Conservation (phyloP, 2,113 vertebrate genomes). For the Hippopotamus amphibius region DNA sequence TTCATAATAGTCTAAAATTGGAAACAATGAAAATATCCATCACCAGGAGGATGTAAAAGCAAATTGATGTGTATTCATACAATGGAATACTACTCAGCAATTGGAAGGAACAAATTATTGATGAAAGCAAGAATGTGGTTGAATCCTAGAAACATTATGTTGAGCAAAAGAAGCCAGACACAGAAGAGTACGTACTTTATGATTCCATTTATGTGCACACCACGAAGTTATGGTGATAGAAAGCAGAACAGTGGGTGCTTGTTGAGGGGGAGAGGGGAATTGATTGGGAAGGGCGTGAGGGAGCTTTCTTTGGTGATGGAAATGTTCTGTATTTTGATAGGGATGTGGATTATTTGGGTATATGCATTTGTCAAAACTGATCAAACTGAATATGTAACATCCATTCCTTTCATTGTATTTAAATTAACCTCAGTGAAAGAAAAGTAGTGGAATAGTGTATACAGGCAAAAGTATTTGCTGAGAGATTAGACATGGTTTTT, state of each 20-base stretch:
- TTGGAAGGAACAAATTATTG: neutral
- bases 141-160: neutral
- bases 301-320: neutral
- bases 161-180: neutral
- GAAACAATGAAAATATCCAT: neutral
- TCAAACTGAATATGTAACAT: neutral
- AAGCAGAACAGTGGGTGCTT: too few relatives aligned
- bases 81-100: too few relatives aligned
- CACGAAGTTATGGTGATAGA: too few relatives aligned
- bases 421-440: neutral
- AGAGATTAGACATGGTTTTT: too few relatives aligned
- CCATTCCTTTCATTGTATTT: neutral
- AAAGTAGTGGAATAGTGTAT: neutral
- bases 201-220: too few relatives aligned
- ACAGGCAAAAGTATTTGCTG: too few relatives aligned
- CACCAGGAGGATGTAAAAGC: too few relatives aligned
- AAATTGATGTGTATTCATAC: too few relatives aligned
- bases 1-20: neutral
- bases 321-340: neutral
- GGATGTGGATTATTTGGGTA: neutral
- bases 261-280: too few relatives aligned
- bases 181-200: neutral
- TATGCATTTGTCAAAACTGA: neutral
- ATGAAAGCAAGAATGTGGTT: neutral
- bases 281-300: neutral